Percentiles rank a stretch among this genome's conserved stretches.
phyloP scores from a whole-genome alignment of 2,888 invertebrate species.

The Arrhopalites spinosus region DNA sequence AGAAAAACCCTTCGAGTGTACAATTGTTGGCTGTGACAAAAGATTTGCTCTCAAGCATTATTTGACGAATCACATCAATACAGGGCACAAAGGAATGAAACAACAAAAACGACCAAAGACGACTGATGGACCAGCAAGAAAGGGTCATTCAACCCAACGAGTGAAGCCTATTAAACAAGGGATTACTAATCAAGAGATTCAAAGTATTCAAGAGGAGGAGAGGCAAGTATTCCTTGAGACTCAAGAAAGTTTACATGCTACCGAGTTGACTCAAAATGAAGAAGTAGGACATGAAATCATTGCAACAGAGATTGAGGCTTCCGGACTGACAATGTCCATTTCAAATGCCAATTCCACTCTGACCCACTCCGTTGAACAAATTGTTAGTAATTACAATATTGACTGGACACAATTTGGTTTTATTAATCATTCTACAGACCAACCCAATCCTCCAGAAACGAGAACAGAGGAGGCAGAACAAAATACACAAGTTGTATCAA shows the following conservation, averaged over 20 bases:
- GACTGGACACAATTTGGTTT: neutral
- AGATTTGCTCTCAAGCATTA: neutral
- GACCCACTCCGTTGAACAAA: too few relatives aligned
- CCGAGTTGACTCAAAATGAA: too few relatives aligned
- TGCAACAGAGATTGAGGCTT: too few relatives aligned
- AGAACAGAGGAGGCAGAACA: neutral
- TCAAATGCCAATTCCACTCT: too few relatives aligned
- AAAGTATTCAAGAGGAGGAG: neutral
- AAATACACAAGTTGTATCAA: too few relatives aligned
- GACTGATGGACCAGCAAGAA: neutral
- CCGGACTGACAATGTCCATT: too few relatives aligned
- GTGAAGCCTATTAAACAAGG: neutral
- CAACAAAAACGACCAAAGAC: neutral
- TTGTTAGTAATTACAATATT: too few relatives aligned
- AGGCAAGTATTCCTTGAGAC: neutral
- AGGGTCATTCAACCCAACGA: neutral
- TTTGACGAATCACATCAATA: neutral
- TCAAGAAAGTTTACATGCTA: neutral
- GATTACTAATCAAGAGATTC: neutral
- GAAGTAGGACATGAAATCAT: too few relatives aligned
- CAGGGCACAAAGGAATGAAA: slow-evolving; percentile 1
- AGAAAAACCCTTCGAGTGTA: neutral
- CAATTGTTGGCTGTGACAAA: neutral
- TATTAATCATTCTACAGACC: neutral
- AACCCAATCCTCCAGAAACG: neutral